Conservation (phyloP, 1,140 invertebrate species). For the Portunus trituberculatus region DNA sequence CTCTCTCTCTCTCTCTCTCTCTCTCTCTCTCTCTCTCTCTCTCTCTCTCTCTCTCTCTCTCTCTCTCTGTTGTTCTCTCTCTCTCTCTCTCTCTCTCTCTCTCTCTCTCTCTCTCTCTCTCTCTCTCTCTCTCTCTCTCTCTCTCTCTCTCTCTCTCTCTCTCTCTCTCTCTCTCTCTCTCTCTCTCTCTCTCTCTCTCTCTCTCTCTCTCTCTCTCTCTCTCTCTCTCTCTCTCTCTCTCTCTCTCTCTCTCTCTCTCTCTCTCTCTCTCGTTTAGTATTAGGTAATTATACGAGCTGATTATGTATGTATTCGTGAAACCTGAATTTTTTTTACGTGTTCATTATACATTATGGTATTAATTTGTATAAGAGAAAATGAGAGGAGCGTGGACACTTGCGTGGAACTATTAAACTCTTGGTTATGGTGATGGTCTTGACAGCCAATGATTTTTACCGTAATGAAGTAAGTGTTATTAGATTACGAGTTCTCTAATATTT, state of each 20-base stretch:
- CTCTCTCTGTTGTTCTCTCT: neutral
- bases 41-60: neutral
- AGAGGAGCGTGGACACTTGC: neutral
- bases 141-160: neutral
- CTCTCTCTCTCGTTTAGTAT: neutral
- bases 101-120: slow-evolving; percentile 51
- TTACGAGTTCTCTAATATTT: neutral
- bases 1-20: neutral
- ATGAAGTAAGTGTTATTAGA: too few relatives aligned
- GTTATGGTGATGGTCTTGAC: neutral
- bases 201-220: slow-evolving; percentile 54
- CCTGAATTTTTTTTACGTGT: neutral
- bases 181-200: slow-evolving; percentile 27
- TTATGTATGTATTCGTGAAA: neutral
- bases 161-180: neutral
- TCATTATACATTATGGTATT: neutral
- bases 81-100: slow-evolving; percentile 36
- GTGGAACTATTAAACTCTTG: neutral
- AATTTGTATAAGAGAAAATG: neutral
- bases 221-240: slow-evolving; percentile 21
- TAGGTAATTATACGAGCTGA: neutral
- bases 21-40: neutral
- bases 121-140: neutral
- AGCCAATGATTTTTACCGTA: neutral
- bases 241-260: slow-evolving; percentile 21